Evolutionary conservation across 30 jellyfish, hydroid and myxozoan species (phyloP).

Genomic region (Catostylus mosaicus): DNA sequence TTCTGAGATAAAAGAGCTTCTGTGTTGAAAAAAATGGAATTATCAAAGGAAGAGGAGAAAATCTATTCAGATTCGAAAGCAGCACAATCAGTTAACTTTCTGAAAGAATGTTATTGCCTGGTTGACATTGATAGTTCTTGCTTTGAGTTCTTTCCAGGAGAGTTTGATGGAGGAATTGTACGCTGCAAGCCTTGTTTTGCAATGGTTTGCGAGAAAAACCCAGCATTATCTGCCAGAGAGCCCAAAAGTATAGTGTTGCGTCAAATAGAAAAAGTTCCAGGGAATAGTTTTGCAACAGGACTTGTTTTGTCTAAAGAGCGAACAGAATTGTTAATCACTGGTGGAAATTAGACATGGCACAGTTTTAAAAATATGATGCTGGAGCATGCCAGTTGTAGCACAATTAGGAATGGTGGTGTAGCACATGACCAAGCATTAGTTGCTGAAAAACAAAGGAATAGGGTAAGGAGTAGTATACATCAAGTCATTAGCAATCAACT

Average conservation of each 20-base stretch:
- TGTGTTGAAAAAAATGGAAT: constrained; percentile 32
- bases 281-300: too few relatives aligned
- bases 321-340: too few relatives aligned
- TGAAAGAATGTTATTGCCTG: constrained; percentile 51
- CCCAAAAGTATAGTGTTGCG: too few relatives aligned
- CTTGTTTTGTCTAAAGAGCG: too few relatives aligned
- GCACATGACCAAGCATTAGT: constrained; percentile 51
- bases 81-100: constrained; percentile 34
- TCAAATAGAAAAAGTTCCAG: too few relatives aligned
- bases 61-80: constrained; percentile 27
- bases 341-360: too few relatives aligned
- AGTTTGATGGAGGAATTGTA: constrained; percentile 57
- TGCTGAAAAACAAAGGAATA: constrained; percentile 40
- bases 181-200: constrained; percentile 44
- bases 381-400: too few relatives aligned
- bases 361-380: too few relatives aligned
- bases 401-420: too few relatives aligned
- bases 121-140: constrained; percentile 50
- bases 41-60: constrained; percentile 39
- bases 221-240: too few relatives aligned
- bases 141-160: constrained; percentile 45
- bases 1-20: too few relatives aligned
- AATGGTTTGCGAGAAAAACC: constrained; percentile 55
- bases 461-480: constrained; percentile 33
- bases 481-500: constrained; percentile 52